Base-by-base conservation (phyloP, 2,888 invertebrate species). In the Ectropis crepuscularia region DNA sequence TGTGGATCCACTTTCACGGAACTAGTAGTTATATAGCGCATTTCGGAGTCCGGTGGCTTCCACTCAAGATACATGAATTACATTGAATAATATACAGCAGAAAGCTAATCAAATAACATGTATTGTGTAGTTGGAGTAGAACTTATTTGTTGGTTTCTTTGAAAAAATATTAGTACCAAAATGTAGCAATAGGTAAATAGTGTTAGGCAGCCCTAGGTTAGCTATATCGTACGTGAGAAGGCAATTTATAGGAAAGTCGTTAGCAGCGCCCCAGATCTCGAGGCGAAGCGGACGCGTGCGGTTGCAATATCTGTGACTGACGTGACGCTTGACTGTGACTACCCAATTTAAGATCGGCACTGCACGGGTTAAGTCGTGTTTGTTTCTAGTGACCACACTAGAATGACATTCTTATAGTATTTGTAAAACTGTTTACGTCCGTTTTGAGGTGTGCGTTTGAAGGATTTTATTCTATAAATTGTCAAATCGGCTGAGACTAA, bases 221-320 rank as follows among this genome's bases (percentile, higher is more conserved):
- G 7, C 9, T 11, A 6, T n/a, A 54, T 50, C 47, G 50, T 63
- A 59, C 41, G 59, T 45, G 48, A 49, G 41, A 57, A 60, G 49
- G 62, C 66, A 66, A 66, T 63, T 50, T 59, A 58, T 57, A 66
- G 53, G 53, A 60, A 57, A 57, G 49, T 63, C 60, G 62, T 62
- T 66, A 66, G 51, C 53, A 62, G 46, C 6, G 36, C 10, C 48
- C 36, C 46, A 37, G 28, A 49, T 37, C 53, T 53, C 16, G 12
- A 54, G 28, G 11, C 38, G 51, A 62, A 37, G 49, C 55, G 42
- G n/a, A 36, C 45, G 54, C 47, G 45, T 50, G 61, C 50, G 61
- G 62, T 46, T 60, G 49, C 59, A 62, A 39, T 42, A 36, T 46
- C 42, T 59, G 51, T 41, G 38, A 55, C 47, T 51, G 66, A 57